Conservation (phyloP, 2,888 invertebrate genomes). For the Ichneumon xanthorius region DNA sequence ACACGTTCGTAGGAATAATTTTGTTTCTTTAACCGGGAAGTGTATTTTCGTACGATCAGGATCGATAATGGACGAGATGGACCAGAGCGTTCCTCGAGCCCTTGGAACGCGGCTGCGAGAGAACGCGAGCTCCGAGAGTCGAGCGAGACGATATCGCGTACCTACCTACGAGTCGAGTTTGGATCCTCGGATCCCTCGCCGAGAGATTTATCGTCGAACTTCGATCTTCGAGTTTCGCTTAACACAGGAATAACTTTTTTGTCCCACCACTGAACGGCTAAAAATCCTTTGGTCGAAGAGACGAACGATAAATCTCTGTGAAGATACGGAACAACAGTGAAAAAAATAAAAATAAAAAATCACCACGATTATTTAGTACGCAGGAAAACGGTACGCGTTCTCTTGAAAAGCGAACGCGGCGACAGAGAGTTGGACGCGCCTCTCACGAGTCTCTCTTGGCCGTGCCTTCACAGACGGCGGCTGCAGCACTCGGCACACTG, state of each 20-base stretch:
- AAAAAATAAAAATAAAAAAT: conserved; percentile 7
- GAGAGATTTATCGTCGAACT: conserved; percentile 25
- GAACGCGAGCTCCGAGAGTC: conserved; percentile 25
- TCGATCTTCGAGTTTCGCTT: conserved; percentile 19
- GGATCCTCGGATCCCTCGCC: conserved; percentile 53
- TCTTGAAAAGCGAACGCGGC: conserved; percentile 55
- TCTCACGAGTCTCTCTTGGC: conserved; percentile 67
- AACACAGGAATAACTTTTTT: conserved; percentile 14
- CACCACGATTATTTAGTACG: conserved; percentile 30
- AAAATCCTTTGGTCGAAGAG: background rate
- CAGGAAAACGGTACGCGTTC: conserved; percentile 30
- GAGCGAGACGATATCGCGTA: conserved; percentile 41
- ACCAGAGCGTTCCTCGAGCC: conserved; percentile 60
- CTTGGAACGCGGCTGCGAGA: conserved; percentile 49
- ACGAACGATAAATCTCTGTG: background rate
- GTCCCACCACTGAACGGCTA: conserved; percentile 17
- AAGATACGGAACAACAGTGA: background rate
- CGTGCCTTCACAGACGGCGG: conserved; percentile 70
- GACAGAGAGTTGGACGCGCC: conserved; percentile 62
- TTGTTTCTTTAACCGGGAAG: background rate
- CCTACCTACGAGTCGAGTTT: conserved; percentile 55
- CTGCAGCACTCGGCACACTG: conserved; percentile 72
- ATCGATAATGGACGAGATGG: conserved; percentile 58
- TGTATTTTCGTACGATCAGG: conserved; percentile 17
- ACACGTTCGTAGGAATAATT: background rate